These are phyloP conservation scores for Zele albiditarsus DNA, from an alignment of 2,888 invertebrate species.

Conservation along the genomic window DNA sequence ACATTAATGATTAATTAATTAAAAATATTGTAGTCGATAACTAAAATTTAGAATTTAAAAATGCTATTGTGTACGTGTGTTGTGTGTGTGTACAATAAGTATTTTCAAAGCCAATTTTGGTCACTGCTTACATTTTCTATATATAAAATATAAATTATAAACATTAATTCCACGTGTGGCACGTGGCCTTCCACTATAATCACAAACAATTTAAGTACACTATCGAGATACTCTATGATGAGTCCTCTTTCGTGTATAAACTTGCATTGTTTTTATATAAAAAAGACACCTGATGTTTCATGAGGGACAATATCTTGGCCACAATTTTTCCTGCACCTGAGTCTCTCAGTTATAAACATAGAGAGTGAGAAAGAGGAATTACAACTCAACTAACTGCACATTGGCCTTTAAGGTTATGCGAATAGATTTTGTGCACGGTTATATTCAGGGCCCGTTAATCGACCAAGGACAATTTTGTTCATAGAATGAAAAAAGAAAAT, in stretches of 20 bases:
- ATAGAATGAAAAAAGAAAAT: slow-evolving; percentile 19
- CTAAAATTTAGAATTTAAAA: slow-evolving; percentile 54
- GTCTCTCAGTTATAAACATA: not conserved
- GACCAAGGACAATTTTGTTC: slow-evolving; percentile 29
- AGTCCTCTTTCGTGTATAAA: not conserved
- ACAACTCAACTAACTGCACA: slow-evolving; percentile 40
- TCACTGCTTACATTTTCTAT: not conserved
- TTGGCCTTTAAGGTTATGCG: slow-evolving; percentile 38
- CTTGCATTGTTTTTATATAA: not conserved
- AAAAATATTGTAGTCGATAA: not conserved
- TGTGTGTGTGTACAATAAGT: slow-evolving; percentile 62
- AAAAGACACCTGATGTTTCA: slow-evolving; percentile 34
- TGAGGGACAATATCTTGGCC: slow-evolving; percentile 34
- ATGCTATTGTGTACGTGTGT: slow-evolving; percentile 62
- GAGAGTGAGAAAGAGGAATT: not conserved
- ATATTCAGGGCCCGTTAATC: slow-evolving; percentile 40
- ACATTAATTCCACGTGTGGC: slow-evolving; percentile 7
- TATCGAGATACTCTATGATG: slow-evolving; percentile 1
- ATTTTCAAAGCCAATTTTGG: slow-evolving; percentile 68
- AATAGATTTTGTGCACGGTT: slow-evolving; percentile 33
- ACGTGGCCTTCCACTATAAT: slow-evolving; percentile 15
- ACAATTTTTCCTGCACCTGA: slow-evolving; percentile 34
- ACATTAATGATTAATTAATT: not conserved
- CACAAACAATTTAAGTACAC: not conserved
- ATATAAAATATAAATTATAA: slow-evolving; percentile 16